Evolutionary conservation across 2,888 invertebrate species (phyloP).

Genomic region (Drosophila niveifrons): DNA sequence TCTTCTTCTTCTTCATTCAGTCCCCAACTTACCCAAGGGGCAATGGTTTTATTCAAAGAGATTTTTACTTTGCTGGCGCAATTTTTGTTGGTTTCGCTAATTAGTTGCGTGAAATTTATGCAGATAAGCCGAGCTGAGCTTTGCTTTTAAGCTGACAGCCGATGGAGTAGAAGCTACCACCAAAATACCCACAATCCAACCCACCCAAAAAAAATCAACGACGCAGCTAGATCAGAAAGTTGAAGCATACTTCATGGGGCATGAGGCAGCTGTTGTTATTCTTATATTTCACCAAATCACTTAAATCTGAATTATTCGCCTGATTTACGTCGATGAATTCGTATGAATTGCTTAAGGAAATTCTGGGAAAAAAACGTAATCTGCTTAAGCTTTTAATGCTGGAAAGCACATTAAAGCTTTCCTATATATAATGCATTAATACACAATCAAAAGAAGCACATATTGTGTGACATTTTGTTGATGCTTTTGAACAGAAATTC

Average conservation of each 20-base stretch:
- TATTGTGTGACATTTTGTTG: too few relatives aligned
- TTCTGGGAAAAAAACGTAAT: not conserved
- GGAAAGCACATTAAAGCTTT: not conserved
- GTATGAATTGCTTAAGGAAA: not conserved
- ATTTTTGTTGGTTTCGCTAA: constrained; percentile 60
- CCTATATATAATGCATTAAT: too few relatives aligned
- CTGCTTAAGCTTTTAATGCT: constrained; percentile 4
- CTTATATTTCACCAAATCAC: not conserved
- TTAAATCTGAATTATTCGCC: not conserved
- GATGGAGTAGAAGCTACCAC: constrained; percentile 25
- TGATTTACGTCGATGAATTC: not conserved
- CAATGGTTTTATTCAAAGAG: constrained; percentile 47
- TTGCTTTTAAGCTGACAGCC: constrained; percentile 41
- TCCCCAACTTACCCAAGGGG: not conserved
- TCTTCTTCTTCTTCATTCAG: too few relatives aligned
- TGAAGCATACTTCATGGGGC: constrained; percentile 37
- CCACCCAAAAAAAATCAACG: constrained; percentile 30
- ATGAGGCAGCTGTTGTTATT: not conserved
- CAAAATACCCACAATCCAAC: constrained; percentile 1
- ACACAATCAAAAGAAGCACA: too few relatives aligned
- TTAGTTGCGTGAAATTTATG: constrained; percentile 76
- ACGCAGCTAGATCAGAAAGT: constrained; percentile 3
- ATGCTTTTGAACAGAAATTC: too few relatives aligned
- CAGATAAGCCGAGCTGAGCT: constrained; percentile 62
- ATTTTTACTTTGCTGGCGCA: constrained; percentile 36